phyloP scores from a whole-genome alignment of 2,888 invertebrate genomes.

The Chirona hameri region DNA sequence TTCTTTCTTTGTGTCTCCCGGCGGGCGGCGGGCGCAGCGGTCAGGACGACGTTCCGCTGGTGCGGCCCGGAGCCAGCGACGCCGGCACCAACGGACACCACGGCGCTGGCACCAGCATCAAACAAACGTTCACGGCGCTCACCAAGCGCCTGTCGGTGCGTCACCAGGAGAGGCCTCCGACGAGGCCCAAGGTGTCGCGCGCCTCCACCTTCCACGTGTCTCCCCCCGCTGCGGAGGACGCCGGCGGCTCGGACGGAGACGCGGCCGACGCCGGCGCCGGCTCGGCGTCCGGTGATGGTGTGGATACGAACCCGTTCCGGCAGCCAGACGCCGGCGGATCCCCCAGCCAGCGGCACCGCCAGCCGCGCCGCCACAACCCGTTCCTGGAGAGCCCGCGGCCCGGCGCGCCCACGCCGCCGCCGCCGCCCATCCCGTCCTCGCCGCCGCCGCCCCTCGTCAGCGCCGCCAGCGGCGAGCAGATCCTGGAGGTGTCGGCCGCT shows the following conservation, averaged over 20 bases:
- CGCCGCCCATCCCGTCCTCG: background rate
- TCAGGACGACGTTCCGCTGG: background rate
- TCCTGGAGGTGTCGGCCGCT: conserved; percentile 9
- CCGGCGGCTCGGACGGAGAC: background rate
- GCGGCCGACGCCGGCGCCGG: background rate
- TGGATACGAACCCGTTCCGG: conserved; percentile 13
- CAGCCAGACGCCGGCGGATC: background rate
- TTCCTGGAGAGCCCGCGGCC: conserved; percentile 24
- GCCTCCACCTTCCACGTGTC: conserved; percentile 22
- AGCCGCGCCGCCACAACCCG: conserved; percentile 7
- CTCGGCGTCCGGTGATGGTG: background rate
- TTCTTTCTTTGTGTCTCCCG: background rate
- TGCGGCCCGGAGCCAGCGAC: background rate
- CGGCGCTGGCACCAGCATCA: background rate
- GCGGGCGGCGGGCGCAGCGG: background rate
- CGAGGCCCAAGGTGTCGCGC: background rate
- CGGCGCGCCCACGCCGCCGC: conserved; percentile 6
- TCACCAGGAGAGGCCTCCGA: background rate
- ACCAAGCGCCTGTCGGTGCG: conserved; percentile 13
- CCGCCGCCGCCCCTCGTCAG: background rate
- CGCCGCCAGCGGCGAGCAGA: background rate
- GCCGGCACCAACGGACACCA: background rate
- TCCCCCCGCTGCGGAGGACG: background rate
- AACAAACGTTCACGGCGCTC: background rate
- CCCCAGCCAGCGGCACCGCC: background rate